Conservation (phyloP, 2,888 invertebrate species). For the Orchestes rusci region DNA sequence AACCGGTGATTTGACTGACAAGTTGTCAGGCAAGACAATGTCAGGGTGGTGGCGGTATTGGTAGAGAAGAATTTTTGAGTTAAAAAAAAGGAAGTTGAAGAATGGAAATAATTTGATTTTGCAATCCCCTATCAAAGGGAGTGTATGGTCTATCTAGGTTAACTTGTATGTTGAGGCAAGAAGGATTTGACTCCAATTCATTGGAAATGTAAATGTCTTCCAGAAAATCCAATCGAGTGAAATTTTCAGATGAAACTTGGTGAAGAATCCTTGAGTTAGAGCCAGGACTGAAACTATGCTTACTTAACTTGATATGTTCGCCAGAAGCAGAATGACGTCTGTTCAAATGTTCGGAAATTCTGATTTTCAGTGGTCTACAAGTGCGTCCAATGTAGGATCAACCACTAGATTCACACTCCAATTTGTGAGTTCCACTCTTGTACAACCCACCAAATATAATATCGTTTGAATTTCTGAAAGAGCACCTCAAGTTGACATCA, state of each 20-base stretch:
- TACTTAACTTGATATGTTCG: neutral
- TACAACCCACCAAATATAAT: too few relatives aligned
- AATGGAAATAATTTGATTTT: too few relatives aligned
- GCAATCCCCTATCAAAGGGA: neutral
- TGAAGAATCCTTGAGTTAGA: neutral
- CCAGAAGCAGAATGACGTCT: neutral
- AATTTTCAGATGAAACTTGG: neutral
- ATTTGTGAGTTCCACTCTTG: neutral
- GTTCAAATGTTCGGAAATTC: neutral
- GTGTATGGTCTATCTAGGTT: neutral
- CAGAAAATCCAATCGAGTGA: neutral
- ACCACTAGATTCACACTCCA: neutral
- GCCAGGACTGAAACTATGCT: neutral
- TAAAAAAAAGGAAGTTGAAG: too few relatives aligned
- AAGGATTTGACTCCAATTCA: neutral
- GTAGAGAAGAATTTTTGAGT: too few relatives aligned
- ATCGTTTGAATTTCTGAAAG: too few relatives aligned
- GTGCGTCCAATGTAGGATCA: neutral
- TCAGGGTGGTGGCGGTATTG: too few relatives aligned
- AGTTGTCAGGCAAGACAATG: too few relatives aligned
- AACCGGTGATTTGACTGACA: too few relatives aligned
- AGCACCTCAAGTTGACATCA: too few relatives aligned
- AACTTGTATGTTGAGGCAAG: neutral
- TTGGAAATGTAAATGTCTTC: neutral
- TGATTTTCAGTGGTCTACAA: neutral